Evolutionary conservation across 2,888 invertebrate genomes (phyloP).

Genomic region (Archips crataeganus): DNA sequence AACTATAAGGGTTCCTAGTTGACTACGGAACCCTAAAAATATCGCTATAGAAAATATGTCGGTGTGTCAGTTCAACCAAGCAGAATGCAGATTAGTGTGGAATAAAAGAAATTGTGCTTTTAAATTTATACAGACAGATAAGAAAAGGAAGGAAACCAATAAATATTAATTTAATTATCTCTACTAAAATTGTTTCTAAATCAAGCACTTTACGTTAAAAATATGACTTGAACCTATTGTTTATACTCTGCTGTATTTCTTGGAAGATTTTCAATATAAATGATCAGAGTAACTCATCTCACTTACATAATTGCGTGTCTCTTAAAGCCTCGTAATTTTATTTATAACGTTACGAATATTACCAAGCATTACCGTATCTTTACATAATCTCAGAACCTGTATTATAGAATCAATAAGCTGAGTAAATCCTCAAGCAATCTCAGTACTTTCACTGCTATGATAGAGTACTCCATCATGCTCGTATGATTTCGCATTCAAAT

Average conservation of each 20-base stretch:
- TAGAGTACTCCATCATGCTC: constrained; percentile 48
- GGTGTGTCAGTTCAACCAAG: constrained; percentile 4
- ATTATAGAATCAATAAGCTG: constrained; percentile 52
- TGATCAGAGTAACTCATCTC: background rate
- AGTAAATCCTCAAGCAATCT: constrained; percentile 44
- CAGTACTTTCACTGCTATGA: constrained; percentile 50
- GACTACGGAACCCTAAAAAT: no score
- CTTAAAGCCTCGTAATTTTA: constrained; percentile 1
- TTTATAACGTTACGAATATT: constrained; percentile 4
- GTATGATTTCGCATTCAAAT: constrained; percentile 48
- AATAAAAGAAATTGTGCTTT: background rate
- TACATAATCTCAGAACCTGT: constrained; percentile 38
- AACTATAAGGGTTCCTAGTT: no score
- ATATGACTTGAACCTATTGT: no score
- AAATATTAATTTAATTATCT: no score
- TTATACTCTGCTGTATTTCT: background rate
- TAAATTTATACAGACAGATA: no score
- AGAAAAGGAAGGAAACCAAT: no score
- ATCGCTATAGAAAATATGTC: background rate
- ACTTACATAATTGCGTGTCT: background rate
- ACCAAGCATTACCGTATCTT: constrained; percentile 27
- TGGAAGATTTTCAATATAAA: background rate
- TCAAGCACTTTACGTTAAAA: no score
- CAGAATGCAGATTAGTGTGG: background rate
- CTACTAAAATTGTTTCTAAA: no score